Percentiles rank a stretch among this genome's conserved stretches.
These are phyloP conservation scores for Machimus atricapillus DNA, from an alignment of 2,888 invertebrate species.

Conservation along the genomic window DNA sequence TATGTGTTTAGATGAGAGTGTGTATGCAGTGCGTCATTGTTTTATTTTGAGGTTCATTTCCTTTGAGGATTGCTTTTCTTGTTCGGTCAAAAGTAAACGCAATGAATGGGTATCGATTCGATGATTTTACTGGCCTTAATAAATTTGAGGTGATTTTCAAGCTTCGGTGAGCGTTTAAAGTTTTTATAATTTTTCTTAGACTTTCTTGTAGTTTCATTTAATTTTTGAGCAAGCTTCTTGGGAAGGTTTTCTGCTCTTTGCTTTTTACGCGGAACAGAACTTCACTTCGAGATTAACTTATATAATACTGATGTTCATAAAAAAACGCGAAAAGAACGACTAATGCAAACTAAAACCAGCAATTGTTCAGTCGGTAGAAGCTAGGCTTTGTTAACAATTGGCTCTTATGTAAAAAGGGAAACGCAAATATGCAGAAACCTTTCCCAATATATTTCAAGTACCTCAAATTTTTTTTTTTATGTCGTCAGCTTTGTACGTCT, in stretches of 20 bases:
- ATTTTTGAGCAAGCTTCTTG: neutral
- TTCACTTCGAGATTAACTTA: neutral
- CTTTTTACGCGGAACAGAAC: neutral
- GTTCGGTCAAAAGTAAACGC: neutral
- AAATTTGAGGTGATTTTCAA: neutral
- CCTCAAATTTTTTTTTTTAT: neutral
- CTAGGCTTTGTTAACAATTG: neutral
- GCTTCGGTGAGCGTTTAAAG: neutral
- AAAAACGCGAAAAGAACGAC: neutral
- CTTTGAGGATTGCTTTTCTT: neutral
- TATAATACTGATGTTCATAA: neutral
- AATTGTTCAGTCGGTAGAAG: neutral
- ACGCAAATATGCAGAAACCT: neutral
- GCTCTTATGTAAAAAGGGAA: too few relatives aligned
- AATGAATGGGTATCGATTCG: neutral
- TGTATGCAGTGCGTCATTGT: neutral
- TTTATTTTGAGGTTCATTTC: neutral
- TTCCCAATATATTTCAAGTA: neutral
- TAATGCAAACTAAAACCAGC: neutral
- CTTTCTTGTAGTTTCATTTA: neutral
- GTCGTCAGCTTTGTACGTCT: neutral
- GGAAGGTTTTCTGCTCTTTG: neutral
- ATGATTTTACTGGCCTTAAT: neutral
- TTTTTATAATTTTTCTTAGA: neutral
- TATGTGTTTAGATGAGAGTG: conserved; percentile 24